Evolutionary conservation across 2,888 invertebrate genomes (phyloP), one percentile per base, ranked within the genome.

Genomic region (Eupeodes latifasciatus): DNA sequence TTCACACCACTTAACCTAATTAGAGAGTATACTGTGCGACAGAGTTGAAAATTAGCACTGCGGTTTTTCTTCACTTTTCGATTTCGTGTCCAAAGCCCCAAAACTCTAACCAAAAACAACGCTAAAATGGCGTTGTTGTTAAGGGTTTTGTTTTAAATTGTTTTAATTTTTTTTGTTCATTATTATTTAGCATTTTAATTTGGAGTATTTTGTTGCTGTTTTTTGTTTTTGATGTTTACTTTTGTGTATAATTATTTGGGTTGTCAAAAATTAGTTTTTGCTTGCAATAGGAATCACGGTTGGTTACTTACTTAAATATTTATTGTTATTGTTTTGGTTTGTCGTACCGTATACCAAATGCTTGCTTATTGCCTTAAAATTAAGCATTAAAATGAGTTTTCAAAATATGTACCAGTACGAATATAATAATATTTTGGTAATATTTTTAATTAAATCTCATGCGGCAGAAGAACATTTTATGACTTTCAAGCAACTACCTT

Each of bases 1-100:
- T 84, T 87, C 84, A 87, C 84, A 87, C 87, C 87, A 87, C 87
- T 87, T 87, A 87, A 84, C 87, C 87, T 87, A 87, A 87, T 87
- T 87, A 87, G 76, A 79, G 84, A 87, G 76, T 71, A 19, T 81
- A 55, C 80, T 84, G 84, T 84, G 84, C 87, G 87, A 80, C 87
- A 81, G 84, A 84, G 87, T 84, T 87, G 87, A 87, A 87, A 87
- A 87, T 87, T 84, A 87, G 61, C 84, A 87, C 76, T 76, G 87
- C 84, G 87, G 87, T 84, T 87, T 84, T 84, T 80, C 66, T 80
- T 76, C 44, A 57, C 67, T 53, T 55, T 86, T 44, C 16, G 40
- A 40, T 55, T 55, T 78, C 47, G 75, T 79, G 74, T 81, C 81
- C 77, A 62, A 74, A 44, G 47, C 12, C 5, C 5, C 62, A 27